phyloP scores from a whole-genome alignment of 2,113 vertebrate species.

The Phyllostomus discolor region DNA sequence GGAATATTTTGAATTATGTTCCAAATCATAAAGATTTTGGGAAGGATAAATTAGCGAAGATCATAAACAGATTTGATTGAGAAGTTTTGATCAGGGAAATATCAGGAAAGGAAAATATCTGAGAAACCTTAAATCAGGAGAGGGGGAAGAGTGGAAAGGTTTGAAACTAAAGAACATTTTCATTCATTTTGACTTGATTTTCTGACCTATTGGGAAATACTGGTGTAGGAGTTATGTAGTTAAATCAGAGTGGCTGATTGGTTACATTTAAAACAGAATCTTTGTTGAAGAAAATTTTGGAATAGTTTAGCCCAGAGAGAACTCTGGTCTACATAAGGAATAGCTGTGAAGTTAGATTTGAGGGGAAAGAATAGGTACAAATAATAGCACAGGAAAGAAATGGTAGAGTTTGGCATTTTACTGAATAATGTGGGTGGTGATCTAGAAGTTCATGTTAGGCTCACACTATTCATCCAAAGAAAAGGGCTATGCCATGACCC shows the following conservation, averaged over 20 bases:
- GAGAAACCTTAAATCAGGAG: constrained; percentile 16
- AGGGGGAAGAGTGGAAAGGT: background rate
- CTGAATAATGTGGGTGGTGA: background rate
- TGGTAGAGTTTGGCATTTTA: background rate
- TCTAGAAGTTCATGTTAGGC: background rate
- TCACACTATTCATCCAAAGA: background rate
- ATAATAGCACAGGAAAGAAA: constrained; percentile 2
- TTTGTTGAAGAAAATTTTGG: constrained; percentile 1
- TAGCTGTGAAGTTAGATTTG: constrained; percentile 35
- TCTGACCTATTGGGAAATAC: background rate
- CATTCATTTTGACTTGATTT: constrained; percentile 48
- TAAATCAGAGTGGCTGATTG: constrained; percentile 5
- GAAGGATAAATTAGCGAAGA: background rate
- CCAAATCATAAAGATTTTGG: constrained; percentile 18
- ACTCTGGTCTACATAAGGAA: background rate
- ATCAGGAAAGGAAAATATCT: constrained; percentile 25
- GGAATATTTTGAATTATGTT: constrained; percentile 30
- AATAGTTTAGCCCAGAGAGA: background rate
- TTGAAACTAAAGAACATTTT: constrained; percentile 44
- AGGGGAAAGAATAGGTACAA: constrained; percentile 12
- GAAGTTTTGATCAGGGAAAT: constrained; percentile 18
- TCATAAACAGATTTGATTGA: background rate
- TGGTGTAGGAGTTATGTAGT: background rate
- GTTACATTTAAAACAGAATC: constrained; percentile 19
- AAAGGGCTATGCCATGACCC: background rate